phyloP scores from a whole-genome alignment of 2,888 invertebrate species.

The Watsonalla binaria region DNA sequence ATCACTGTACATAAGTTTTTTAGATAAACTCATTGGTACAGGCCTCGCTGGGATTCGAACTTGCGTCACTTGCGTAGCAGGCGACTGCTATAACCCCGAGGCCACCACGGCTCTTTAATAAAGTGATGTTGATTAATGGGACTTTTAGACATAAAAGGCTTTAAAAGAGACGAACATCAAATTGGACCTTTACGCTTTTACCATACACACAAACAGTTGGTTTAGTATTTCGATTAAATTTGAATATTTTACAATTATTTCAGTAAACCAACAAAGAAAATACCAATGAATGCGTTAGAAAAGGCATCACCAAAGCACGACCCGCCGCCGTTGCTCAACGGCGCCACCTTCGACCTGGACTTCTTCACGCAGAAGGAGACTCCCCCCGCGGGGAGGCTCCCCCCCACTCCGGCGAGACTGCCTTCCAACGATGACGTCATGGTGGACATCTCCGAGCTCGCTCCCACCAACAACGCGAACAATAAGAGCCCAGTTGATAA shows the following conservation, averaged over 20 bases:
- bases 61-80: too few relatives aligned
- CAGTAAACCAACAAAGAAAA: conserved; percentile 76
- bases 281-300: conserved; percentile 81
- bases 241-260: conserved; percentile 19
- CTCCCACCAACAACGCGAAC: conserved; percentile 28
- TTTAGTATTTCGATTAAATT: too few relatives aligned
- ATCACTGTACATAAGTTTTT: too few relatives aligned
- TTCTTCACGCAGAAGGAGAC: conserved; percentile 65
- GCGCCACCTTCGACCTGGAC: conserved; percentile 67
- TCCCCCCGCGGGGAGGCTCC: conserved; percentile 9
- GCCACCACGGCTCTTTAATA: too few relatives aligned
- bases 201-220: too few relatives aligned
- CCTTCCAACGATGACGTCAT: conserved; percentile 70
- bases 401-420: conserved; percentile 15
- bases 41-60: too few relatives aligned
- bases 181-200: too few relatives aligned
- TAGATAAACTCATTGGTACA: too few relatives aligned
- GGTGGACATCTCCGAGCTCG: conserved; percentile 75
- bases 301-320: conserved; percentile 57
- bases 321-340: conserved; percentile 27
- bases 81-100: too few relatives aligned
- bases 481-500: conserved; percentile 34
- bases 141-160: too few relatives aligned
- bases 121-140: too few relatives aligned
- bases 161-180: too few relatives aligned